phyloP scores from a whole-genome alignment of 2,888 invertebrate species.

The Tenthredo distinguenda region DNA sequence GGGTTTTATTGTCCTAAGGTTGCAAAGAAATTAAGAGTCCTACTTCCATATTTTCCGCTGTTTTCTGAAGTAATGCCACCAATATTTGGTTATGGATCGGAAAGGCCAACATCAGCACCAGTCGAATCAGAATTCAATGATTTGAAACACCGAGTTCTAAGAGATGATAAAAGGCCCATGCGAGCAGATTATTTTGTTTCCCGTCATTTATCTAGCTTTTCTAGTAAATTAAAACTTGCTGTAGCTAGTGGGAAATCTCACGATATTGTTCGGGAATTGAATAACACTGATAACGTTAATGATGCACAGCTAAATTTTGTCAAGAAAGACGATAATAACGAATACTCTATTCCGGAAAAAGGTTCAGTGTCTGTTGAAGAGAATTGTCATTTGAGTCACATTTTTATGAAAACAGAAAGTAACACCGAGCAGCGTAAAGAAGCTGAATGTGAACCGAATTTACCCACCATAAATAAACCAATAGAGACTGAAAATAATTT shows the following conservation, averaged over 20 bases:
- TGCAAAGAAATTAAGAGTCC: constrained; percentile 5
- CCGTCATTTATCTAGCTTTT: not conserved
- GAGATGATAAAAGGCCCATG: not conserved
- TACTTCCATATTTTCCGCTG: constrained; percentile 25
- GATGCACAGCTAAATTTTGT: constrained; percentile 45
- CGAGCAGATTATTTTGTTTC: constrained; percentile 13
- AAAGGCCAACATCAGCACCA: not conserved
- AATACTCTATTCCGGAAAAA: not conserved
- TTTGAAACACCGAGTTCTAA: constrained; percentile 51
- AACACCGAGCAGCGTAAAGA: not conserved
- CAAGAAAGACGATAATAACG: constrained; percentile 20
- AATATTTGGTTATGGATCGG: not conserved
- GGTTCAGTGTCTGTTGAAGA: not conserved
- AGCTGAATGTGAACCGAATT: not conserved
- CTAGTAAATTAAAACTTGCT: not conserved
- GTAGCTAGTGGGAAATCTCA: constrained; percentile 8
- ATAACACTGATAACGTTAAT: not conserved
- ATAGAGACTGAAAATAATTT: no score
- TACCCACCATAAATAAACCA: no score
- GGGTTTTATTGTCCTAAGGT: constrained; percentile 46
- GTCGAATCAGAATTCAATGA: constrained; percentile 39
- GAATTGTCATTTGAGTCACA: not conserved
- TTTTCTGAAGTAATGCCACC: not conserved
- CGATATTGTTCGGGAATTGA: constrained; percentile 22
- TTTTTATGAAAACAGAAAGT: not conserved